Conservation (phyloP, 2,888 invertebrate genomes). For the Nasonia oneida region DNA sequence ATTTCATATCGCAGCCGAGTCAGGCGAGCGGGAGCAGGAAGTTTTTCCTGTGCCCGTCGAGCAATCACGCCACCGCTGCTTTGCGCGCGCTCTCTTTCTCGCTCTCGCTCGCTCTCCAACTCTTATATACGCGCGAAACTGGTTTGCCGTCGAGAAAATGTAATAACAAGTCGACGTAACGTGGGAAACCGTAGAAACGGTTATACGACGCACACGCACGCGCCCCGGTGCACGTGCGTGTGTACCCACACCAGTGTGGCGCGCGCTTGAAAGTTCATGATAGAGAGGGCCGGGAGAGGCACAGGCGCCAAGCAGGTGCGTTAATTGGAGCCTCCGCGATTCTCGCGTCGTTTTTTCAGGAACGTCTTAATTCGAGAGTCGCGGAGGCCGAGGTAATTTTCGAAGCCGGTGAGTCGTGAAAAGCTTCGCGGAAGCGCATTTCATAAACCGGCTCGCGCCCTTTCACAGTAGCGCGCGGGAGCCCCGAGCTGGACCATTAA, state of each 20-base stretch:
- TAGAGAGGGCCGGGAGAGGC: not conserved
- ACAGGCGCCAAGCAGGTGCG: slow-evolving; percentile 17
- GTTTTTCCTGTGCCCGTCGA: slow-evolving; percentile 43
- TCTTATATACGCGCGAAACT: slow-evolving; percentile 35
- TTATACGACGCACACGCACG: slow-evolving; percentile 25
- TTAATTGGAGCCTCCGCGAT: slow-evolving; percentile 50
- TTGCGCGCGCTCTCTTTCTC: not conserved
- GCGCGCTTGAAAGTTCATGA: not conserved
- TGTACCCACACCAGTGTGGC: not conserved
- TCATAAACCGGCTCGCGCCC: not conserved
- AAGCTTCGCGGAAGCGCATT: slow-evolving; percentile 27
- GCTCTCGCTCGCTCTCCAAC: not conserved
- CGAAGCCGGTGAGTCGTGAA: not conserved
- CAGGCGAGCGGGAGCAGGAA: slow-evolving; percentile 41
- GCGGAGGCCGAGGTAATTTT: not conserved
- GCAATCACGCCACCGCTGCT: slow-evolving; percentile 37
- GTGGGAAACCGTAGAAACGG: slow-evolving; percentile 57
- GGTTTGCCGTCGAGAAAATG: slow-evolving; percentile 47
- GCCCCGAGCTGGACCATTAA: slow-evolving; percentile 10
- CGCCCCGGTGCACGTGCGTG: not conserved
- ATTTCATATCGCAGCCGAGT: slow-evolving; percentile 49
- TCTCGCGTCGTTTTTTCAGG: slow-evolving; percentile 25
- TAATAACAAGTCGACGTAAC: slow-evolving; percentile 52
- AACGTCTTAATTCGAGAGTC: slow-evolving; percentile 53
- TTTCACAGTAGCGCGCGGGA: not conserved